Percentiles rank a stretch among this genome's conserved stretches.
phyloP scores from a whole-genome alignment of 2,797 vertebrate species.

The Gouania willdenowi region DNA sequence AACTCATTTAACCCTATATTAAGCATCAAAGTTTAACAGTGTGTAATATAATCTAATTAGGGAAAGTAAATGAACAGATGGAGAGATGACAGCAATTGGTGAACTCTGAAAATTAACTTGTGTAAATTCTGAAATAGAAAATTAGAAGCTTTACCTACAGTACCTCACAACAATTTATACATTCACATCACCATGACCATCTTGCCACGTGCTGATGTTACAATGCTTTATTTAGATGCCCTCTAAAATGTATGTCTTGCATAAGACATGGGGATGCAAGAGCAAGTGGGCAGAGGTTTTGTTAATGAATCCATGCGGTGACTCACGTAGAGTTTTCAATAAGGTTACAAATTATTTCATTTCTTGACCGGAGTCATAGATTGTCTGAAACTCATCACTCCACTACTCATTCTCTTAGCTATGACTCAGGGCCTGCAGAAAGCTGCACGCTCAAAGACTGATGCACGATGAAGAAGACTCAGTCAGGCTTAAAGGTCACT shows the following conservation, averaged over 20 bases:
- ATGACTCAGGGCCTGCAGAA: constrained; percentile 6
- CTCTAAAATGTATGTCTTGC: constrained; percentile 23
- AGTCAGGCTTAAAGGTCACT: constrained; percentile 51
- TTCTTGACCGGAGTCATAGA: constrained; percentile 6
- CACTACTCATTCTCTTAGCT: constrained; percentile 3
- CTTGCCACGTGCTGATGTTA: constrained; percentile 27
- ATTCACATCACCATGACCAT: constrained; percentile 22
- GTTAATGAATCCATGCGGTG: no score
- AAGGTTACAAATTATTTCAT: no score
- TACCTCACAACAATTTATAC: constrained; percentile 33
- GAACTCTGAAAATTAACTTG: no score
- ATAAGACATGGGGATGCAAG: constrained; percentile 1
- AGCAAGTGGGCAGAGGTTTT: no score
- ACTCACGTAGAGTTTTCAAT: no score
- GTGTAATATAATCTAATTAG: no score
- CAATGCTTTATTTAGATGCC: constrained; percentile 42
- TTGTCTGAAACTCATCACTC: constrained; percentile 18
- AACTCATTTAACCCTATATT: no score
- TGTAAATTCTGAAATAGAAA: no score
- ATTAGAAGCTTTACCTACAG: no score
- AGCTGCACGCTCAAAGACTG: constrained; percentile 8
- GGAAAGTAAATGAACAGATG: no score
- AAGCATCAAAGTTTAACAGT: no score
- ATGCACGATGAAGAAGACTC: constrained; percentile 16
- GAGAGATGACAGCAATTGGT: no score